Base-by-base conservation (phyloP, 2,888 invertebrate species). In the Gymnoscelis rufifasciata region DNA sequence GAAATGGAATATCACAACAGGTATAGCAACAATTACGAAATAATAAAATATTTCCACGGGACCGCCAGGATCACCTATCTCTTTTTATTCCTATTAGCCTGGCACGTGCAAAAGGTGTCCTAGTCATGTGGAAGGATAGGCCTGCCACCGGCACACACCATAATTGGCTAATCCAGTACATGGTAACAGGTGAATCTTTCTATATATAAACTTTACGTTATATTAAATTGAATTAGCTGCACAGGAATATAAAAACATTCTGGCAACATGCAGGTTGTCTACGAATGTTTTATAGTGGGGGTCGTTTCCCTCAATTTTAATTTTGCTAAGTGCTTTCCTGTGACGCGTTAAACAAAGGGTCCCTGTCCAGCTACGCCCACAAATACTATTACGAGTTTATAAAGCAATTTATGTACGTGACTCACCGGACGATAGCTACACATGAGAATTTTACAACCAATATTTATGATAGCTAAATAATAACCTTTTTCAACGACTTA, bases 271-370 rank as follows among this genome's bases (percentile, higher is more conserved):
- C 55, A 54, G 43, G 55, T 45, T n/a, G 52, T 43, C 57, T 60
- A 58, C 57, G 56, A 65, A 63, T 60, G 66, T 68, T 64, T 35
- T 57, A 61, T 59, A 58, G 63, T 66, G 62, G 75, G 62, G 75
- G 71, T 64, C 74, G 66, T 69, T 74, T 71, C 75, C 77, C 81
- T 66, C 64, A 47, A 57, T 65, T 80, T 83, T 86, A 84, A 88
- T 87, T 83, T 83, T 63, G 69, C 83, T 81, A 72, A 88, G 84
- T 83, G 86, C 78, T 72, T 75, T 78, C 79, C 81, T 69, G 78
- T 77, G 69, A 75, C 75, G 75, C 69, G 59, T 68, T 73, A 82
- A 87, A 86, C 84, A 86, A 80, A 83, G 84, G 81, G 83, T 73
- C 82, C 77, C 62, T 70, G 79, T 64, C 78, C 80, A 79, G 71